A percentile compares a stretch with the other conserved stretches of the same genome.
Evolutionary conservation across 2,113 vertebrate species (phyloP).

Genomic region (Salvator merianae): DNA sequence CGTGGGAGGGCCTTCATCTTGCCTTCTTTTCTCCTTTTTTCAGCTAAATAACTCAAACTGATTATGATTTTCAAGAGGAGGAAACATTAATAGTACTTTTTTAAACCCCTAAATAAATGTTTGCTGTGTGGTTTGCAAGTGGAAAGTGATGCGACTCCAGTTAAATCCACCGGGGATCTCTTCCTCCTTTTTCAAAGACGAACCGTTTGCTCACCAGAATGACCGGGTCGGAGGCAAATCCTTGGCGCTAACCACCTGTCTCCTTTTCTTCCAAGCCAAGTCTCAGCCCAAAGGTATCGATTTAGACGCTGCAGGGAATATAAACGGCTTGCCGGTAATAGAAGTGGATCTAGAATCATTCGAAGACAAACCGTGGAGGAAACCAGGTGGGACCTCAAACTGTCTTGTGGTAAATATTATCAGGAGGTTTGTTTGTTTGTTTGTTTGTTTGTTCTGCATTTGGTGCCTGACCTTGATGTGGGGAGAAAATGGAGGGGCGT

Average conservation of each 20-base stretch:
- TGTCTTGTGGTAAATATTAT: conserved; percentile 66
- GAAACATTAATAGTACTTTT: background rate
- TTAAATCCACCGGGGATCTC: too few species aligned
- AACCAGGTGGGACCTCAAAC: conserved; percentile 75
- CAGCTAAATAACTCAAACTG: too few species aligned
- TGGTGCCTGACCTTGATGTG: background rate
- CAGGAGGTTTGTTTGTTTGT: conserved; percentile 22
- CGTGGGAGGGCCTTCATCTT: too few species aligned
- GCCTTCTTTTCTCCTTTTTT: too few species aligned
- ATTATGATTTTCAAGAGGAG: conserved; percentile 7
- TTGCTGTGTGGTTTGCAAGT: too few species aligned
- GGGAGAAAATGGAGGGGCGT: too few species aligned
- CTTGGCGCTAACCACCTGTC: conserved; percentile 34
- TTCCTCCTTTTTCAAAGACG: too few species aligned
- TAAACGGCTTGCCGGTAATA: conserved; percentile 76
- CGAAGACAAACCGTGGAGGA: conserved; percentile 81
- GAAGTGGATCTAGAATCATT: conserved; percentile 79
- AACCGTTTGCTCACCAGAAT: conserved; percentile 38
- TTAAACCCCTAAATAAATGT: too few species aligned
- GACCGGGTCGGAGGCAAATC: conserved; percentile 22
- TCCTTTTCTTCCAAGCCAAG: conserved; percentile 70
- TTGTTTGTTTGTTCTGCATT: conserved; percentile 1
- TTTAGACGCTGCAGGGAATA: conserved; percentile 72
- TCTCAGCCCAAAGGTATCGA: conserved; percentile 77
- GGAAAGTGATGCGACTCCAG: too few species aligned